Percentiles rank a stretch among this genome's conserved stretches.
Evolutionary conservation across 2,113 vertebrate species (phyloP).

Genomic region (Suricata suricatta): DNA sequence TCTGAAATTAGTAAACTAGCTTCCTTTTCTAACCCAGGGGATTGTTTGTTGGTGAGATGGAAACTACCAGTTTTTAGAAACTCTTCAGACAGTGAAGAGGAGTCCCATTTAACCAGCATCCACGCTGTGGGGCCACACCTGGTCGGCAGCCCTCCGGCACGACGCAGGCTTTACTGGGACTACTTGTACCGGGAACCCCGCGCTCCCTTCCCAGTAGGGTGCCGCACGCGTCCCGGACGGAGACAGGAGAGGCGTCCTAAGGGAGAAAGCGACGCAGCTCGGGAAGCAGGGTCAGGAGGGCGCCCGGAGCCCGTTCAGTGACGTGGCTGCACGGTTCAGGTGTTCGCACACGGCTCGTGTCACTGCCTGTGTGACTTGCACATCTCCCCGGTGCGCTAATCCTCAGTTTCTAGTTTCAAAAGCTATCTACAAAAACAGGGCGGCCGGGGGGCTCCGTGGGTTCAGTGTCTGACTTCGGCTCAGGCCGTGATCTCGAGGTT

Average conservation of each 20-base stretch:
- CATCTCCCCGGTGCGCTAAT: no score
- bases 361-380: no score
- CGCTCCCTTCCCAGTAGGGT: neutral
- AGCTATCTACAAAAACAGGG: neutral
- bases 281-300: neutral
- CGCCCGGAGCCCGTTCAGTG: accelerated
- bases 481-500: no score
- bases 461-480: no score
- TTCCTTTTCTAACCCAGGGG: neutral
- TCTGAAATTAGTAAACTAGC: neutral
- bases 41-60: neutral
- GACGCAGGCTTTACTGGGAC: neutral
- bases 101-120: neutral
- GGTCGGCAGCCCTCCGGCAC: neutral
- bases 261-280: neutral
- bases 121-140: neutral
- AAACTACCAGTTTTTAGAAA: neutral
- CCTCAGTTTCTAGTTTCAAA: neutral
- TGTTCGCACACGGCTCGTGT: accelerated
- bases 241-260: no score
- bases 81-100: neutral
- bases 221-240: accelerated
- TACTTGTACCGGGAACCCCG: neutral
- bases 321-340: accelerated
- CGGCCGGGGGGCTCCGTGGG: no score